These are phyloP conservation scores for Ornithorhynchus anatinus DNA, from an alignment of 2,113 vertebrate genomes.

Conservation along the genomic window DNA sequence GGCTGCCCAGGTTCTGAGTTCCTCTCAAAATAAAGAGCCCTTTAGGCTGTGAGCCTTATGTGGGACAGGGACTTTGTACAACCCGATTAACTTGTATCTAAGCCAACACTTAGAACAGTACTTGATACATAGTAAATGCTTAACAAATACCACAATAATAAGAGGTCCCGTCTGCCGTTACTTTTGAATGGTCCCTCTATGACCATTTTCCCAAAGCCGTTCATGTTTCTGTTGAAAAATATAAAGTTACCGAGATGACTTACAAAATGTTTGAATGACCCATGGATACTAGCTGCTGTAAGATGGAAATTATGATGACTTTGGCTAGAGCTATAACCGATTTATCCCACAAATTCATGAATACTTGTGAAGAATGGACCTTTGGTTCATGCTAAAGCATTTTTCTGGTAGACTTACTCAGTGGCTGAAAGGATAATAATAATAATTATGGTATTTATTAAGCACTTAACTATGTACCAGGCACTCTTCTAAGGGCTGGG, in stretches of 20 bases:
- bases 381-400: not conserved
- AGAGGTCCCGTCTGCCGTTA: not conserved
- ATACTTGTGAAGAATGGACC: not conserved
- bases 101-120: too few relatives aligned
- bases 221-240: accelerated
- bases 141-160: too few relatives aligned
- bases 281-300: not conserved
- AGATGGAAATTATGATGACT: not conserved
- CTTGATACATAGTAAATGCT: too few relatives aligned
- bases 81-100: too few relatives aligned
- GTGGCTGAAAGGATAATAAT: too few relatives aligned
- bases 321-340: not conserved
- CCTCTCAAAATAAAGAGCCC: too few relatives aligned
- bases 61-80: too few relatives aligned
- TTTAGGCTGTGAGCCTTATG: too few relatives aligned
- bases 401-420: not conserved
- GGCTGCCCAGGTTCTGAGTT: too few relatives aligned
- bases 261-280: not conserved
- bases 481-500: too few relatives aligned
- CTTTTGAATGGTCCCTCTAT: not conserved
- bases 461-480: too few relatives aligned
- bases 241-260: not conserved
- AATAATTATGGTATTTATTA: too few relatives aligned
- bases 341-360: not conserved
- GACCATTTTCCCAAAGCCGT: not conserved